Conservation (phyloP, 2,888 invertebrate genomes). For the Myopa testacea region DNA sequence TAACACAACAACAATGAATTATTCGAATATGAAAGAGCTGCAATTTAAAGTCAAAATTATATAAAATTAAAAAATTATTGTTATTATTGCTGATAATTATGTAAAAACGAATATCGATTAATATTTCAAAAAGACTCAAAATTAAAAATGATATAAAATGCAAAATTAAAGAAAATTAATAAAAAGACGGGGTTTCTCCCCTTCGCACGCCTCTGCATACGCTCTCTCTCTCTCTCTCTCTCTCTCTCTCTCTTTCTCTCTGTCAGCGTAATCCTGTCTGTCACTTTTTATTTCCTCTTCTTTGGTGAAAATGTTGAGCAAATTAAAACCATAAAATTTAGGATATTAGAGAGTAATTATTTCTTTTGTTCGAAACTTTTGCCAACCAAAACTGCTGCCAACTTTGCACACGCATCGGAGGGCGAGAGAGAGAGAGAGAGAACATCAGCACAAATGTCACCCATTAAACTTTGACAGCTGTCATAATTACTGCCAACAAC, state of each 20-base stretch:
- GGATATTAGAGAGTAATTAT: neutral
- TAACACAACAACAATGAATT: too few relatives aligned
- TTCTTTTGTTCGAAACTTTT: slow-evolving; percentile 4
- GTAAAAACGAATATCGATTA: too few relatives aligned
- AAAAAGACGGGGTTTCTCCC: too few relatives aligned
- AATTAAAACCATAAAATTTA: neutral
- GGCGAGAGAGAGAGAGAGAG: neutral
- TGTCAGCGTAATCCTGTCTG: too few relatives aligned
- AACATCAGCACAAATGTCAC: slow-evolving; percentile 20
- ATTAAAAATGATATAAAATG: too few relatives aligned
- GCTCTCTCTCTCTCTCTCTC: neutral
- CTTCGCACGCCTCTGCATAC: neutral
- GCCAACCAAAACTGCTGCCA: neutral
- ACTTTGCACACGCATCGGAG: neutral
- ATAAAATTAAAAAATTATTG: too few relatives aligned
- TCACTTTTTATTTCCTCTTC: neutral
- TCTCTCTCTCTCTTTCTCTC: too few relatives aligned
- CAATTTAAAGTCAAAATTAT: too few relatives aligned
- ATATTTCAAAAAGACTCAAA: too few relatives aligned
- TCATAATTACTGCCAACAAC: slow-evolving; percentile 42
- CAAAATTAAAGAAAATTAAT: too few relatives aligned
- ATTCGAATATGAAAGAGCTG: neutral
- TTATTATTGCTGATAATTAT: too few relatives aligned
- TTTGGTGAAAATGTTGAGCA: neutral
- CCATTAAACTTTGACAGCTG: slow-evolving; percentile 43